Percentiles rank a stretch among this genome's conserved stretches.
These are phyloP conservation scores for Dreissena rostriformis DNA, from an alignment of 1,140 invertebrate species.

Conservation along the genomic window DNA sequence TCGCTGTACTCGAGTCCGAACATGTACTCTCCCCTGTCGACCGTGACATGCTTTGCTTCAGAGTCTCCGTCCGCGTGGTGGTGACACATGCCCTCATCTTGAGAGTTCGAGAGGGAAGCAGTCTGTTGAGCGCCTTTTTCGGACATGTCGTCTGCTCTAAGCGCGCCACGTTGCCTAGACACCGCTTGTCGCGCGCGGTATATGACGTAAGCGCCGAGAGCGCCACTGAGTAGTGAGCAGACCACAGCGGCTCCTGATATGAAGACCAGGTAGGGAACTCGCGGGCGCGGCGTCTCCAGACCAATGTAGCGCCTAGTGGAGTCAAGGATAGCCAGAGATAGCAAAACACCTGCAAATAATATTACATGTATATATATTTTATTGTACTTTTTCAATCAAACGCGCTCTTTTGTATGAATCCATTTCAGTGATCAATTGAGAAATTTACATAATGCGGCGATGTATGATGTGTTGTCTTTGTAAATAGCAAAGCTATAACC, in stretches of 20 bases:
- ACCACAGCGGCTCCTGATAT: slow-evolving; percentile 11
- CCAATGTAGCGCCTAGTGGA: slow-evolving; percentile 11
- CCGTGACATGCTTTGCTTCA: neutral
- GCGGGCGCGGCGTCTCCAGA: slow-evolving; percentile 5
- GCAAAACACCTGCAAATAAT: slow-evolving; percentile 29
- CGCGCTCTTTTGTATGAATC: neutral
- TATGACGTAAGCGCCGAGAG: slow-evolving; percentile 24
- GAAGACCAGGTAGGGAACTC: slow-evolving; percentile 37
- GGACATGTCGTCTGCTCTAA: neutral
- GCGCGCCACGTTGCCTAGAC: neutral
- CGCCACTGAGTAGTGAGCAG: slow-evolving; percentile 14
- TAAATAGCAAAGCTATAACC: neutral
- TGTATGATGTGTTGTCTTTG: neutral
- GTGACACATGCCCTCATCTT: slow-evolving; percentile 7
- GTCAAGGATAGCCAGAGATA: slow-evolving; percentile 29
- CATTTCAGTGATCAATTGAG: neutral
- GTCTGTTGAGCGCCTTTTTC: slow-evolving; percentile 16
- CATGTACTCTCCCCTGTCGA: slow-evolving; percentile 15
- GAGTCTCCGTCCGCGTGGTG: neutral
- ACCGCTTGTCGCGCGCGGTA: slow-evolving; percentile 13
- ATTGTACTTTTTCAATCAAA: neutral
- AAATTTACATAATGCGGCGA: neutral
- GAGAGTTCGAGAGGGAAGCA: neutral
- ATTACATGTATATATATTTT: neutral
- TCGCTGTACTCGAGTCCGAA: slow-evolving; percentile 44